These are phyloP conservation scores for Polypedilum vanderplanki DNA, from an alignment of 1,140 invertebrate genomes.

Conservation along the genomic window DNA sequence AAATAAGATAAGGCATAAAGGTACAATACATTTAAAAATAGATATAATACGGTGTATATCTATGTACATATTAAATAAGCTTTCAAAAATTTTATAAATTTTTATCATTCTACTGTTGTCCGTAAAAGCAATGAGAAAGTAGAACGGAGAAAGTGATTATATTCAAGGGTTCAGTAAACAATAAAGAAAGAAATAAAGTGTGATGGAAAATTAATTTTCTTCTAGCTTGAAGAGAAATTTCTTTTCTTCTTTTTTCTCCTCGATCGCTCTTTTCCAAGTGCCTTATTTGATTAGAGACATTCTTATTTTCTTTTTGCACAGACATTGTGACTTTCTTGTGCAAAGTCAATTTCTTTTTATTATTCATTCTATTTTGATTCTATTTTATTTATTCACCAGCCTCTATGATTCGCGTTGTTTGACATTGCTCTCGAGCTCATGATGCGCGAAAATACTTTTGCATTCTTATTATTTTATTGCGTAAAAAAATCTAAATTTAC, in stretches of 20 bases:
- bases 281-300: not conserved
- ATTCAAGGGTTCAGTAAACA: conserved; percentile 8
- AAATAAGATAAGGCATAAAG: too few relatives aligned
- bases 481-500: too few relatives aligned
- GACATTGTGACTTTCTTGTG: not conserved
- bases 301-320: not conserved
- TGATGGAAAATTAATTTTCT: conserved; percentile 9
- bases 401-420: not conserved
- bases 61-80: too few relatives aligned
- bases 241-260: not conserved
- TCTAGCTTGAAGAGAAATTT: not conserved
- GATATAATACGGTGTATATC: too few relatives aligned
- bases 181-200: not conserved
- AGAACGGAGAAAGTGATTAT: too few relatives aligned
- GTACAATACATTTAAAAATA: too few relatives aligned
- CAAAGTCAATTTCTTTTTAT: not conserved
- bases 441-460: not conserved
- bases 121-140: too few relatives aligned
- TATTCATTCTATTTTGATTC: not conserved
- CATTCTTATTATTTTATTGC: not conserved
- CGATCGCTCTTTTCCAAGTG: not conserved
- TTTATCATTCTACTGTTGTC: too few relatives aligned
- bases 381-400: not conserved
- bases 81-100: too few relatives aligned
- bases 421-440: not conserved